Evolutionary conservation across 2,888 invertebrate species (phyloP).

Genomic region (Standfussiana lucernea): DNA sequence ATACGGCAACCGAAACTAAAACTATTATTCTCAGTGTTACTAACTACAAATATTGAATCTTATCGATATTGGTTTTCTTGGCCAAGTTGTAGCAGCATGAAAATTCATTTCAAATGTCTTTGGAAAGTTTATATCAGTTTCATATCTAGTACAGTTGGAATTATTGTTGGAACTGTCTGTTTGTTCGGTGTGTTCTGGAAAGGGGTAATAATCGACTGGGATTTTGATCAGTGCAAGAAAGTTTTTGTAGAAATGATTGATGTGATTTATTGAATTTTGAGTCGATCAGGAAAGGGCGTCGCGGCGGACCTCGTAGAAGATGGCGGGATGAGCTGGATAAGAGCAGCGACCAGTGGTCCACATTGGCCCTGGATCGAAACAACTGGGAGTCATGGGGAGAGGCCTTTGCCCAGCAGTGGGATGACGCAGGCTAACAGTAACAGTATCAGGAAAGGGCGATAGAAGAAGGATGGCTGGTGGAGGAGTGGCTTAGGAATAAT

Average conservation of each 20-base stretch:
- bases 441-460: no score
- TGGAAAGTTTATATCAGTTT: constrained; percentile 63
- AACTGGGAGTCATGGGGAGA: no score
- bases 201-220: constrained; percentile 41
- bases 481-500: neutral
- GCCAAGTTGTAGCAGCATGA: constrained; percentile 64
- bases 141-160: constrained; percentile 54
- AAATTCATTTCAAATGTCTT: constrained; percentile 69
- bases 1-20: constrained; percentile 62
- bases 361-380: no score
- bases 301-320: no score
- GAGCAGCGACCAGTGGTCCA: no score
- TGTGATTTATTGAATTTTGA: neutral
- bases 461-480: neutral
- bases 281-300: no score
- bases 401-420: no score
- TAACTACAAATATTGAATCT: constrained; percentile 78
- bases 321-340: no score
- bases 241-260: neutral
- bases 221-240: constrained; percentile 16
- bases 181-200: constrained; percentile 29
- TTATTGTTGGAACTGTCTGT: constrained; percentile 53
- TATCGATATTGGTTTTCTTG: constrained; percentile 76
- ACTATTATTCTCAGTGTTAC: constrained; percentile 71
- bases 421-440: no score